Evolutionary conservation across 2,113 vertebrate species (phyloP), one percentile per base, ranked within the genome.

Genomic region (Trogon melanurus): DNA sequence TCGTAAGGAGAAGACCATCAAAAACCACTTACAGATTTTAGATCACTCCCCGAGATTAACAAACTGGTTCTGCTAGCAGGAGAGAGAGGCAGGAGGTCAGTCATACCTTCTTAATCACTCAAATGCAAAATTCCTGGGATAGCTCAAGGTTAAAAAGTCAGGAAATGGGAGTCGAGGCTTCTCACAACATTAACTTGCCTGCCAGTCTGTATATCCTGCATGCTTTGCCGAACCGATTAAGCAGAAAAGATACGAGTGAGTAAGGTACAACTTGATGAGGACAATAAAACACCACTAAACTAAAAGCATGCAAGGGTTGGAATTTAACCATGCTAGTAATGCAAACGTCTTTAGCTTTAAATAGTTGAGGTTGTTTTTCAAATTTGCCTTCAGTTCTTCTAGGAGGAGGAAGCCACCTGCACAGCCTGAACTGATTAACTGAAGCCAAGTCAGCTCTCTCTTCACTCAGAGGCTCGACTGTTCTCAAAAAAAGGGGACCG

Each of bases 171-270:
- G 84, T 5, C 78, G 84, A 94, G 89, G 84, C 76, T 96, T 95
- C 89, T 93, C 95, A 96, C 91, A 95, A 97, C 94, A 95, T 97
- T 95, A 97, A 94, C 91, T 82, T 76, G 78, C 87, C 95, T 92
- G 88, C 85, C 88, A 91, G 85, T 44, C 85, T 85, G 74, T 62
- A 94, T 76, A 97, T 88, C 88, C 90, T 88, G 87, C 75, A 71
- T 60, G 72, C 38, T 67, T 90, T 96, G 82, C 85, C 91, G 88
- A 92, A 88, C 48, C 8, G 11, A 82, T 95, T 91, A 94, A 94
- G 72, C 57, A 94, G 82, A 79, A 83, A 90, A 85, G 64, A 80
- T 72, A 85, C n/a, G 38, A 89, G 64, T 76, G 58, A 91, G 66
- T 89, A 93, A 91, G 71, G 84, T 88, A 82, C 78, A 88, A 84